phyloP scores from a whole-genome alignment of 2,888 invertebrate genomes.

The Cetonia aurata region DNA sequence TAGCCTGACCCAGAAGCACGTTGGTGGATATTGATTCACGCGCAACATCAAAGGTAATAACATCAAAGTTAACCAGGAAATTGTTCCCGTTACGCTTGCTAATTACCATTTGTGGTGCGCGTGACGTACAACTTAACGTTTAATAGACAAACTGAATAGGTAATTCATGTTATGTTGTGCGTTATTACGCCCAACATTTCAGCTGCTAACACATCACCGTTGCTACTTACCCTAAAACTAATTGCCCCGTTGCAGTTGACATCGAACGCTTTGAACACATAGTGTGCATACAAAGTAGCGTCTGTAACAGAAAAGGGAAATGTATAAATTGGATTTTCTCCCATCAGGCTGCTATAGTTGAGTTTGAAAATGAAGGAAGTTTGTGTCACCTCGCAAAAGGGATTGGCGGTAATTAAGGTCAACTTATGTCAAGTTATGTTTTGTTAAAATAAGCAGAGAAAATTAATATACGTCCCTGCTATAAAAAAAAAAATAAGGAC shows the following conservation, averaged over 20 bases:
- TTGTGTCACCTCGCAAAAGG: too few species aligned
- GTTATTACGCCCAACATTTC: slow-evolving; percentile 18
- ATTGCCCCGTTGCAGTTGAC: slow-evolving; percentile 97
- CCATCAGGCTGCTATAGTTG: too few species aligned
- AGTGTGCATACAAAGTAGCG: slow-evolving; percentile 96
- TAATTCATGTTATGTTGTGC: slow-evolving; percentile 13
- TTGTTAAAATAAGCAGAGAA: too few species aligned
- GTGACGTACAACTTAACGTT: slow-evolving; percentile 12
- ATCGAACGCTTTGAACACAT: slow-evolving; percentile 99
- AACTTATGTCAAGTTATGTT: too few species aligned
- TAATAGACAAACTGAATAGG: slow-evolving; percentile 30
- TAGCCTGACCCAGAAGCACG: too few species aligned
- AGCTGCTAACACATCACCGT: slow-evolving; percentile 10
- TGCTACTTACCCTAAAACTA: slow-evolving; percentile 92
- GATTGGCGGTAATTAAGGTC: too few species aligned
- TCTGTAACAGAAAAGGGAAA: slow-evolving; percentile 73
- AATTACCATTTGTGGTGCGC: slow-evolving; percentile 13
- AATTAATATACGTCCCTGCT: too few species aligned
- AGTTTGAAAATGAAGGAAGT: neutral
- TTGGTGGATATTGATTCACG: neutral
- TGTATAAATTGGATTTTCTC: too few species aligned
- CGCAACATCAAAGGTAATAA: slow-evolving; percentile 9
- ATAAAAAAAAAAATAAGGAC: too few species aligned
- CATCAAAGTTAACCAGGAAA: slow-evolving; percentile 30
- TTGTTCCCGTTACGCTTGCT: slow-evolving; percentile 16